Evolutionary conservation across 2,113 vertebrate genomes (phyloP).

Genomic region (Cololabis saira): DNA sequence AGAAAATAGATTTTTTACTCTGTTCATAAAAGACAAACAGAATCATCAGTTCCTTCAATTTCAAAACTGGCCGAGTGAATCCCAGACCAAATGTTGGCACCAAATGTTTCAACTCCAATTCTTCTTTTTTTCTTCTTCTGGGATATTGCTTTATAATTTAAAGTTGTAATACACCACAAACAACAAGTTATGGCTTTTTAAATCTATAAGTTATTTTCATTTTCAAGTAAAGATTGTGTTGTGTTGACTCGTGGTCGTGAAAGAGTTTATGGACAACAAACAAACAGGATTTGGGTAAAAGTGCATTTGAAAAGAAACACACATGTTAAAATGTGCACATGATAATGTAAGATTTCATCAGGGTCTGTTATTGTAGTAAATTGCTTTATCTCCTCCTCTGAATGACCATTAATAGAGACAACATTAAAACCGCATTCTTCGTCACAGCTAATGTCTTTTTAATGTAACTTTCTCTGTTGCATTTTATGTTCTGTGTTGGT

Average conservation of each 20-base stretch:
- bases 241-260: neutral
- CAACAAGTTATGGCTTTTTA: neutral
- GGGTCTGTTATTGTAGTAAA: conserved; percentile 21
- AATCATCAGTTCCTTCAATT: neutral
- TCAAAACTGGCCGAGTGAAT: neutral
- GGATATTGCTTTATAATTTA: too few species aligned
- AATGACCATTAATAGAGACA: conserved; percentile 42
- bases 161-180: too few species aligned
- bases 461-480: conserved; percentile 22
- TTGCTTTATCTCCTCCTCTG: conserved; percentile 36
- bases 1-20: too few species aligned
- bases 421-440: conserved; percentile 40
- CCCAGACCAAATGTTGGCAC: neutral
- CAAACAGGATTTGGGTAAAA: neutral
- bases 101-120: neutral
- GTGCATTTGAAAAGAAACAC: neutral
- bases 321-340: conserved; percentile 2
- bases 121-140: neutral
- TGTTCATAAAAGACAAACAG: neutral
- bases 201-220: neutral
- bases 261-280: neutral
- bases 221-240: neutral
- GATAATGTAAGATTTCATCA: conserved; percentile 2
- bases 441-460: conserved; percentile 48
- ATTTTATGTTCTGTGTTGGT: conserved; percentile 30